Percentiles rank a stretch among this genome's conserved stretches.
These are phyloP conservation scores for Nycticryphes semicollaris DNA, from an alignment of 2,113 vertebrate genomes.

Conservation along the genomic window DNA sequence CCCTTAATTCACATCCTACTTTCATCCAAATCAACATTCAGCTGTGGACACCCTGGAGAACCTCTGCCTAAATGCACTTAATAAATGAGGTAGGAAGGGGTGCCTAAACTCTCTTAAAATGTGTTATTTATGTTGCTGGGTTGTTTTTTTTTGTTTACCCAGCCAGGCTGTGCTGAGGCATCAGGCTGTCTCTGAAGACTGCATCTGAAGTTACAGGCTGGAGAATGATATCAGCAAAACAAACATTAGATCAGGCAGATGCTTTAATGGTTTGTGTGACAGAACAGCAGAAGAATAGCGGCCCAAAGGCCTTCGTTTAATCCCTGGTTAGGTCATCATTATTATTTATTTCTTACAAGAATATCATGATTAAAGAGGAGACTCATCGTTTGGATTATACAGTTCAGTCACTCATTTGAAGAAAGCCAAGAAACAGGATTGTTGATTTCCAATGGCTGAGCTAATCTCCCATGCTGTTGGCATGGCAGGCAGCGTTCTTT, in stretches of 20 bases:
- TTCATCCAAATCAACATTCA: neutral
- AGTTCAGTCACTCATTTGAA: neutral
- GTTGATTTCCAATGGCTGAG: neutral
- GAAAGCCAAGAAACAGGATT: neutral
- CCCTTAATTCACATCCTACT: neutral
- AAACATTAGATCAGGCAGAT: neutral
- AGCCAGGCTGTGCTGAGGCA: neutral
- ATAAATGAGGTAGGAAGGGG: neutral
- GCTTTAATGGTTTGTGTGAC: neutral
- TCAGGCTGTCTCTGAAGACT: neutral
- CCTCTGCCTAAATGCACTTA: neutral
- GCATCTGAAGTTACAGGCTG: neutral
- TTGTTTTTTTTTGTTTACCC: neutral
- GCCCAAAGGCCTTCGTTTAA: neutral
- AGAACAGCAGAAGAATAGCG: neutral
- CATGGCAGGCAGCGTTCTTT: neutral
- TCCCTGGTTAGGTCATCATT: neutral
- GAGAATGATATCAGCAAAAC: neutral
- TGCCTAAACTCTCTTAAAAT: neutral
- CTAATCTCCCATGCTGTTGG: neutral
- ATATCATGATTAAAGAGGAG: neutral
- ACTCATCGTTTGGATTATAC: neutral
- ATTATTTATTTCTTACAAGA: conserved; percentile 23
- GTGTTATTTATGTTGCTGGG: neutral
- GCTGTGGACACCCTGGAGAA: neutral